Conservation (phyloP, 2,797 vertebrate genomes). For the Sternarchorhynchus goeldii region DNA sequence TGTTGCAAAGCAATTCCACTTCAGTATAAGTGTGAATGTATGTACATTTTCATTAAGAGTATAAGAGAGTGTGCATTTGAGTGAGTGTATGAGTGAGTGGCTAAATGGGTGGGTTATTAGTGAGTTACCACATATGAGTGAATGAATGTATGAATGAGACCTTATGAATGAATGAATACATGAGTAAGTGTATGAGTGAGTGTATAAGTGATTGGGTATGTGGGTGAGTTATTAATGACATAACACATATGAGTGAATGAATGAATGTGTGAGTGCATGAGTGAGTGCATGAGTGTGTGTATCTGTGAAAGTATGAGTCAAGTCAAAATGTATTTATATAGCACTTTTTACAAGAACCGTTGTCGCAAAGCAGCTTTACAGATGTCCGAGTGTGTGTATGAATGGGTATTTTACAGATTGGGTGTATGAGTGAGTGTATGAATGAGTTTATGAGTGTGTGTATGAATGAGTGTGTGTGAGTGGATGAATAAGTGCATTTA, state of each 20-base stretch:
- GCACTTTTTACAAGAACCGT: no score
- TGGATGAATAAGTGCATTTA: neutral
- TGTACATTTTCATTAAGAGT: slow-evolving; percentile 32
- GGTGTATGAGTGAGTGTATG: slow-evolving; percentile 31
- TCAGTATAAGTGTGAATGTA: neutral
- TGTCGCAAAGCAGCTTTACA: no score
- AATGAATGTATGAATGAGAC: neutral
- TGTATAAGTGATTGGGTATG: neutral
- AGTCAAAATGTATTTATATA: no score
- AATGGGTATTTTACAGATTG: no score
- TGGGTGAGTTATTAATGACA: neutral
- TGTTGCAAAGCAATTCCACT: neutral
- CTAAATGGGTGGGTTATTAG: neutral
- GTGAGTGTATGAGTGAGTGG: slow-evolving; percentile 24
- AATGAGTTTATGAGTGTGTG: slow-evolving; percentile 25
- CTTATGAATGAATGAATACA: neutral
- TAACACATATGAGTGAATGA: neutral
- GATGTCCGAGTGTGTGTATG: no score
- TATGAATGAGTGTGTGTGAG: slow-evolving; percentile 18
- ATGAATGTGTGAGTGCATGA: neutral
- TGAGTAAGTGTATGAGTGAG: neutral
- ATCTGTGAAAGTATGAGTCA: slow-evolving; percentile 14
- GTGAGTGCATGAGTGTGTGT: slow-evolving; percentile 28
- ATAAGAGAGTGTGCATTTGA: slow-evolving; percentile 18
- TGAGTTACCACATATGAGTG: no score